Base-by-base conservation (phyloP, 2,797 vertebrate genomes). In the Periophthalmus magnuspinnatus region DNA sequence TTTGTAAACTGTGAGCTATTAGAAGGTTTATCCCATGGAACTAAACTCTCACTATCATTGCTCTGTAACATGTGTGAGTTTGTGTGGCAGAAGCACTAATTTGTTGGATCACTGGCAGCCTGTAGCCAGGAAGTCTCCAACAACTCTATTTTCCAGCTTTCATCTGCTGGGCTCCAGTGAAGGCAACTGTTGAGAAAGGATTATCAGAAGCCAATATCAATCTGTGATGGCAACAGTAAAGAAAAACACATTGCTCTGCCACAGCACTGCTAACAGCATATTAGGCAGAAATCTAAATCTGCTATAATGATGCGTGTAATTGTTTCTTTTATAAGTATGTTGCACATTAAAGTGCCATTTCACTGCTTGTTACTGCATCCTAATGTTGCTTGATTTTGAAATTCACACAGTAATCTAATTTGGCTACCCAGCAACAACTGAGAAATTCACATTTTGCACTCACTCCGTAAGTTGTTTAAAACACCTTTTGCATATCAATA, bases 201-300 rank as follows among this genome's bases (percentile, higher is more conserved):
- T 76, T 77, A 65, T 59, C 47, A 32, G 57, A 6, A 76, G 74
- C 69, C 65, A 58, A 79, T 73, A 75, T 78, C 57, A 74, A 68
- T 74, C 71, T 80, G 28, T 69, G 58, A 64, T 45, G 36, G 67
- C 64, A 57, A 13, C n/a, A 66, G 36, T 6, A 32, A 65, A 71
- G 61, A 76, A 67, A 67, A 75, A 41, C 52, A 47, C 33, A 80
- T 74, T 77, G 28, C 8, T 28, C 48, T 41, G 8, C 24, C 74
- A 65, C 65, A 56, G 55, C 52, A 60, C 61, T 60, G 47, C 56
- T 38, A 63, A 70, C 56, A 56, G 59, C 32, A 56, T 5, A 55
- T 75, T 65, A 57, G 55, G 61, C 41, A 45, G 13, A 59, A 22
- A 70, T 72, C 55, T 45, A 9, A 59, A 63, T 38, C 45, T 36